These are phyloP conservation scores for Drosophila phalerata DNA, from an alignment of 2,888 invertebrate genomes.

Conservation along the genomic window DNA sequence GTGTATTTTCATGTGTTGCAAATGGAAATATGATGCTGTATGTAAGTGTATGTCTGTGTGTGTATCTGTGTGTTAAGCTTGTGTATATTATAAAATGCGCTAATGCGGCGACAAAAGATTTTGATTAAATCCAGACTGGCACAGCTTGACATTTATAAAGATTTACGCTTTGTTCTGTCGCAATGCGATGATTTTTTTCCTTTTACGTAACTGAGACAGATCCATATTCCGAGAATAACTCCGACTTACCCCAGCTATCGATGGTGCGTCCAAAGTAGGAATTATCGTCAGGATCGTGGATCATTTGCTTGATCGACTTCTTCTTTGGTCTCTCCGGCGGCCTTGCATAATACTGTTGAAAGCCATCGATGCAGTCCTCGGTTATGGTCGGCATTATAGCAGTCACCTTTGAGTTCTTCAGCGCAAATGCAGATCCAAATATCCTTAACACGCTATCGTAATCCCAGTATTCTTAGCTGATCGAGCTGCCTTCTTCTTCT, in stretches of 20 bases:
- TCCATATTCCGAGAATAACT: background rate
- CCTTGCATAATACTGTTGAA: conserved; percentile 89
- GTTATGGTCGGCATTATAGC: conserved; percentile 85
- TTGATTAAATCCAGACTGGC: conserved; percentile 74
- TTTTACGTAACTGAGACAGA: conserved; percentile 35
- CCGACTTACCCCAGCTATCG: conserved; percentile 93
- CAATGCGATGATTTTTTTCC: conserved; percentile 24
- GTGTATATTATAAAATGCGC: conserved; percentile 27
- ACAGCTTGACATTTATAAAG: conserved; percentile 67
- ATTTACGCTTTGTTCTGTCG: conserved; percentile 37
- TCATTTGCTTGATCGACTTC: conserved; percentile 88
- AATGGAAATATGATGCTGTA: conserved; percentile 7
- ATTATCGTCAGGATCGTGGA: conserved; percentile 91
- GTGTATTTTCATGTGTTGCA: conserved; percentile 25
- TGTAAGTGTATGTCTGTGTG: conserved; percentile 18
- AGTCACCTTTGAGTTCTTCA: conserved; percentile 27
- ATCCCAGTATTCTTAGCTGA: conserved; percentile 1
- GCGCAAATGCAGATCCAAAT: conserved; percentile 23
- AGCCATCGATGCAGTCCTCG: conserved; percentile 87
- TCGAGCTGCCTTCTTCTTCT: conserved; percentile 11
- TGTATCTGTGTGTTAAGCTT: conserved; percentile 1
- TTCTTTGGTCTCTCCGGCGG: conserved; percentile 88
- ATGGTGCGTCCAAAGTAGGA: conserved; percentile 92
- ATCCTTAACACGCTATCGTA: conserved; percentile 34
- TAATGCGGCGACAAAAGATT: conserved; percentile 76